These are phyloP conservation scores for Chionoecetes opilio DNA, from an alignment of 1,140 invertebrate genomes.

Conservation along the genomic window DNA sequence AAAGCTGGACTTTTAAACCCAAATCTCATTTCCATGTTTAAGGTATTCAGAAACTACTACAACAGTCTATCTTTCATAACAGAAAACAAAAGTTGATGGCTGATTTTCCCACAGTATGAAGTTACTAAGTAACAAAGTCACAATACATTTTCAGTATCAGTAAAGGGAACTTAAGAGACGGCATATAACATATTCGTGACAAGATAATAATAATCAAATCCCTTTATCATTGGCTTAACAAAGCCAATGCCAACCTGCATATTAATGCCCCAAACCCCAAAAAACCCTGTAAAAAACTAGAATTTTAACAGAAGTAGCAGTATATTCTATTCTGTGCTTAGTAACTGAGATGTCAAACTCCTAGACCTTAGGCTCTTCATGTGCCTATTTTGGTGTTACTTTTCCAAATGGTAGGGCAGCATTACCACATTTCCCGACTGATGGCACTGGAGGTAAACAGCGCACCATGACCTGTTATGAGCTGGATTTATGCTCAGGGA, in stretches of 20 bases:
- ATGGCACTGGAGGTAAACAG: background rate
- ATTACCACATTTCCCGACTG: background rate
- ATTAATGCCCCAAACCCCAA: background rate
- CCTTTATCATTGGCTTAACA: background rate
- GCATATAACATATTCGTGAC: background rate
- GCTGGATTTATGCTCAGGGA: background rate
- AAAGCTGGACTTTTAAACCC: no score
- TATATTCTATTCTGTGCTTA: background rate
- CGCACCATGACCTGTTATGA: background rate
- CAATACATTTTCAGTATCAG: background rate
- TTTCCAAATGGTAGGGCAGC: background rate
- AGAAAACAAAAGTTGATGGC: background rate
- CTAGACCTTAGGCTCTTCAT: background rate
- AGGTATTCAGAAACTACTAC: background rate
- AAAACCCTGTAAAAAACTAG: no score
- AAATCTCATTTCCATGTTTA: no score
- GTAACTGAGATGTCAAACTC: no score
- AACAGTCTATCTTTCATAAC: background rate
- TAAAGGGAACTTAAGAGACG: background rate
- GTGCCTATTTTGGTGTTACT: conserved; percentile 16
- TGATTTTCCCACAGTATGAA: no score
- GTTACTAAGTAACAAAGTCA: background rate
- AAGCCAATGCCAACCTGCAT: background rate
- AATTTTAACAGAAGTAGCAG: no score
- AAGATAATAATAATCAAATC: background rate